Conservation (phyloP, 2,797 vertebrate genomes). For the Phalanger gymnotis region DNA sequence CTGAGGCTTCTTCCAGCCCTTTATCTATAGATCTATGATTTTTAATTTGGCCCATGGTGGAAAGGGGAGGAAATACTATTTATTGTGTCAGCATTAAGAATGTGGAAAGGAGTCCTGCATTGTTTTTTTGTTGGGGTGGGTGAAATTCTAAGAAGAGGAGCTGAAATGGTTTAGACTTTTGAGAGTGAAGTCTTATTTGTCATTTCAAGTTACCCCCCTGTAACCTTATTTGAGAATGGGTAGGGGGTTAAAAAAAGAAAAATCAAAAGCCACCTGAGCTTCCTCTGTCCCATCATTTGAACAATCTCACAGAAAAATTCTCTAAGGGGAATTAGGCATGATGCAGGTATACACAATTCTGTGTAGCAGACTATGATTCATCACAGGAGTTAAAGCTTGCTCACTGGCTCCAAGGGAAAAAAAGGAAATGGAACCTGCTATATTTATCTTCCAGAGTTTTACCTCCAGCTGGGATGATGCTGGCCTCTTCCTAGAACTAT, state of each 20-base stretch:
- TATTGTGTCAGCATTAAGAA: neutral
- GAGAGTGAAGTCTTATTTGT: neutral
- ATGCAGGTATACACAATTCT: slow-evolving; percentile 11
- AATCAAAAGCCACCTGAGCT: neutral
- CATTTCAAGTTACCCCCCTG: neutral
- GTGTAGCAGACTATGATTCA: neutral
- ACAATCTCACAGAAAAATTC: neutral
- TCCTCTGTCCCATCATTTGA: neutral
- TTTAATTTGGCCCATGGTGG: neutral
- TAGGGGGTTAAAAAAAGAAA: neutral
- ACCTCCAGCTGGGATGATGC: neutral
- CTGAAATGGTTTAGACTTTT: neutral
- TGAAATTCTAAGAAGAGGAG: neutral
- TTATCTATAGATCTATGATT: neutral
- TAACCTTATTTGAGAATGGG: neutral
- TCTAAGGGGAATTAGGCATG: neutral
- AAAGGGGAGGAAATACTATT: neutral
- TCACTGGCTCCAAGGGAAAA: neutral
- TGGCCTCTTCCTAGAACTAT: neutral
- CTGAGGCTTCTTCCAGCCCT: neutral
- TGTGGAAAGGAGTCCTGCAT: neutral
- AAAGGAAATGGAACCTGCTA: slow-evolving; percentile 3
- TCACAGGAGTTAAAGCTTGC: slow-evolving; percentile 48
- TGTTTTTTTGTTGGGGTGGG: neutral
- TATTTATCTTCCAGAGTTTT: neutral